phyloP scores from a whole-genome alignment of 2,888 invertebrate species.

The Harmothoe impar region DNA sequence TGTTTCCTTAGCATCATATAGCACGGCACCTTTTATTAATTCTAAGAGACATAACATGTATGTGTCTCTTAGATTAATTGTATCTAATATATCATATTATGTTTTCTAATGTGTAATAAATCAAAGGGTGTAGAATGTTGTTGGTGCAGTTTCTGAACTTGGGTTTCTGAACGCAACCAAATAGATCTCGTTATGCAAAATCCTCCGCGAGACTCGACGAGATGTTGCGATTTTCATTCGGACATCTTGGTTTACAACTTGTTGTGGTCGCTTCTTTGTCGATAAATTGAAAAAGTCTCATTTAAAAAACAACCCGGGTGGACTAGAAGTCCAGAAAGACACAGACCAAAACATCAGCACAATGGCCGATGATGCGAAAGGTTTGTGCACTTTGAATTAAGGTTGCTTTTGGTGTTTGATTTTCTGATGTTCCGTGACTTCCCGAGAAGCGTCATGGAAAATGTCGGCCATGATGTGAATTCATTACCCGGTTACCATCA shows the following conservation, averaged over 20 bases:
- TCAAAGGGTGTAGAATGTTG: no score
- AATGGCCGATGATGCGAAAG: conserved; percentile 39
- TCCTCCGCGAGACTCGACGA: neutral
- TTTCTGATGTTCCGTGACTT: neutral
- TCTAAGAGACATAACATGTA: no score
- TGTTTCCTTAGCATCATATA: no score
- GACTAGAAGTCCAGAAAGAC: neutral
- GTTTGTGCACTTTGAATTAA: neutral
- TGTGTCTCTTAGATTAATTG: no score
- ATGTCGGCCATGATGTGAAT: conserved; percentile 43
- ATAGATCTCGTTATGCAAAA: conserved; percentile 17
- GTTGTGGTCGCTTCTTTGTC: conserved; percentile 14
- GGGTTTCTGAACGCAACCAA: neutral
- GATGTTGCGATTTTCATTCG: neutral
- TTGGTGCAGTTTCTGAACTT: no score
- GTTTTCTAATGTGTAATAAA: no score
- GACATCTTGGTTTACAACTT: conserved; percentile 25
- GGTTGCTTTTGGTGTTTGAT: neutral
- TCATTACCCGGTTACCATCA: no score
- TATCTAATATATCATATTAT: no score
- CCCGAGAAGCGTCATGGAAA: neutral
- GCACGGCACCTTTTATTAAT: no score
- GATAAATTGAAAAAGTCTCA: neutral
- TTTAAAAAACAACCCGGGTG: neutral
- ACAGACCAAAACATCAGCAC: neutral